Percentiles rank a stretch among this genome's conserved stretches.
Evolutionary conservation across 1,140 invertebrate species (phyloP).

Genomic region (Idris sp.): DNA sequence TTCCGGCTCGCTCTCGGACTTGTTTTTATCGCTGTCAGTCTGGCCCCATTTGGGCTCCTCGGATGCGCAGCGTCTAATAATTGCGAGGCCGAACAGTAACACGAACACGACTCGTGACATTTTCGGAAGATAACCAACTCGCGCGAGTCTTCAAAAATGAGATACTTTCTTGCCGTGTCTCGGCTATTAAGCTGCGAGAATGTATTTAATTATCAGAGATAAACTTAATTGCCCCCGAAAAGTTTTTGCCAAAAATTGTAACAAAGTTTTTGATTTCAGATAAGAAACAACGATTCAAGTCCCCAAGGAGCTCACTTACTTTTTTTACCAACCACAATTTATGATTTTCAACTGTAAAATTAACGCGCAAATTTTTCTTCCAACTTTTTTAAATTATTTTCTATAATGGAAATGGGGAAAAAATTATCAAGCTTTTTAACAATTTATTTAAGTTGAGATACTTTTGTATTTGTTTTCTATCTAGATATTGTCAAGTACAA

Average conservation of each 20-base stretch:
- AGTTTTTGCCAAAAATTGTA: slow-evolving; percentile 25
- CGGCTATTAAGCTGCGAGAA: slow-evolving; percentile 17
- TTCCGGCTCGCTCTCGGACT: slow-evolving; percentile 20
- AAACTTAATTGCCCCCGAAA: slow-evolving; percentile 36
- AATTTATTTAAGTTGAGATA: too few species aligned
- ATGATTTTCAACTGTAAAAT: too few species aligned
- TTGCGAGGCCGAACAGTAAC: slow-evolving; percentile 33
- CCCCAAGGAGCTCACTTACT: background rate
- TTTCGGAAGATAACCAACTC: slow-evolving; percentile 47
- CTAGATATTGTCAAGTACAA: too few species aligned
- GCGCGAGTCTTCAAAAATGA: slow-evolving; percentile 15
- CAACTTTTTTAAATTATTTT: too few species aligned
- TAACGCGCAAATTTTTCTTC: too few species aligned
- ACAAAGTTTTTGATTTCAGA: background rate
- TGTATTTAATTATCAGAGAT: slow-evolving; percentile 48
- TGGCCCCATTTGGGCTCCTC: slow-evolving; percentile 49
- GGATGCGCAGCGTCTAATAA: slow-evolving; percentile 46
- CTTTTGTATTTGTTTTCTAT: too few species aligned
- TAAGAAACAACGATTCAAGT: slow-evolving; percentile 8
- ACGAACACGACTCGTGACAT: slow-evolving; percentile 43
- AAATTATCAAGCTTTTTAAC: too few species aligned
- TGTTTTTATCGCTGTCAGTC: slow-evolving; percentile 33
- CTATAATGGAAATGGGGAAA: too few species aligned
- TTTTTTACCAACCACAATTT: too few species aligned
- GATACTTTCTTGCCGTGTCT: slow-evolving; percentile 6